Conservation (phyloP, 92 coral and sea anemone species). For the Zoanthus solanderi region DNA sequence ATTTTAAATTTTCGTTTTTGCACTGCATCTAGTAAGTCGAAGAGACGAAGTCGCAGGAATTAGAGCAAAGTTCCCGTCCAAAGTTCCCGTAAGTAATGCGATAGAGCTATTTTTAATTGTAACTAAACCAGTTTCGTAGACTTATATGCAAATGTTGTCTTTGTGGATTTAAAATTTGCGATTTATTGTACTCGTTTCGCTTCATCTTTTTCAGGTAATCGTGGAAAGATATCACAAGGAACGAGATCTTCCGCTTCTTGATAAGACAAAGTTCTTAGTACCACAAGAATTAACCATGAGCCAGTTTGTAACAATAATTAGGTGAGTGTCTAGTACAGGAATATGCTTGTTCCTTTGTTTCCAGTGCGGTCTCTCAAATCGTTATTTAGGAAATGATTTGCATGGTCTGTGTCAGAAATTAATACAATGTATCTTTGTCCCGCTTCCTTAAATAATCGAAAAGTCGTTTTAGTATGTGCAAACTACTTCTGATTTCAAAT, state of each 20-base stretch:
- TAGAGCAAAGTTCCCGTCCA: conserved; percentile 96
- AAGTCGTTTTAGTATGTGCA: background rate
- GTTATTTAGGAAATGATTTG: background rate
- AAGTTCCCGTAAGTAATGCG: conserved; percentile 90
- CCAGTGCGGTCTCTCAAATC: background rate
- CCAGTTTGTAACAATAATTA: conserved; percentile 96
- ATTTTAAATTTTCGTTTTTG: background rate
- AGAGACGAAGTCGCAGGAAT: conserved; percentile 98
- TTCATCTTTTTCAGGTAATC: conserved; percentile 75
- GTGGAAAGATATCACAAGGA: conserved; percentile 99
- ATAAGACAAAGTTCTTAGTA: conserved; percentile 96
- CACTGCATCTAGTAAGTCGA: conserved; percentile 74
- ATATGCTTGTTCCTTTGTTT: background rate
- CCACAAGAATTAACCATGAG: conserved; percentile 99
- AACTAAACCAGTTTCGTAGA: conserved; percentile 12
- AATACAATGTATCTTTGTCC: no score
- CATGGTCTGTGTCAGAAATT: background rate
- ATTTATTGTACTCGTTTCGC: background rate
- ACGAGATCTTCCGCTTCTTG: conserved; percentile 90
- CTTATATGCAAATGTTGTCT: conserved; percentile 15
- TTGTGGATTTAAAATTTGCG: background rate
- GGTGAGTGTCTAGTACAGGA: conserved; percentile 66
- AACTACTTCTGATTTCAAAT: background rate
- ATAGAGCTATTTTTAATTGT: conserved; percentile 1
- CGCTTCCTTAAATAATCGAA: background rate